Base-by-base conservation (phyloP, 1,140 invertebrate species). In the Tribolium castaneum region DNA sequence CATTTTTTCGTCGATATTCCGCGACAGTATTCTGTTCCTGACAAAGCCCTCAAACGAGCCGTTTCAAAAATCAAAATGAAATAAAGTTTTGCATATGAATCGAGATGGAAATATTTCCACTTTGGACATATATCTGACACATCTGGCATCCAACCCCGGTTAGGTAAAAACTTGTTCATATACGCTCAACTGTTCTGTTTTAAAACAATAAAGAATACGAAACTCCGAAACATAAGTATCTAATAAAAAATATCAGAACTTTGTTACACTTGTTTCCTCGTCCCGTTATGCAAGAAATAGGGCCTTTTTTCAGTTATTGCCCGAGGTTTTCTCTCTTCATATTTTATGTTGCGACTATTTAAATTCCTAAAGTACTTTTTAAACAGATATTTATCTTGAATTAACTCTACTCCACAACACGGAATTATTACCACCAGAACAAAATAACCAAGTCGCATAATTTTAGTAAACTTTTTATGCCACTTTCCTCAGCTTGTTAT, bases 131-230 rank as follows among this genome's bases (percentile, higher is more conserved):
- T 30, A 66, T 66, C 30, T 66, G 59, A 66, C 59, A 66, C 59
- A 66, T 66, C 59, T 66, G 59, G 59, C 59, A 66, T 34, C 30
- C 34, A 66, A 66, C 59, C 59, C 59, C 59, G 59, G 30, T 66
- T 66, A 66, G 59, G 59, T 66, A 66, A 66, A 66, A 66, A 66
- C 59, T 66, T 66, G 59, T 66, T 66, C 59, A 66, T 66, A 66
- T 66, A 66, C 59, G 59, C 12, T 66, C 59, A 34, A 62, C 56
- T 30, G 59, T 66, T 66, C 59, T 66, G 59, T 30, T 66, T 66
- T 66, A 66, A 66, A 66, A 66, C 59, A 66, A 66, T 66, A 66
- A 66, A 66, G 30, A n/a, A 66, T 66, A 66, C 59, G 59, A 35
- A 66, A 66, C 59, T 66, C 14, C 22, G 59, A 35, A 66, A 66